phyloP scores from a whole-genome alignment of 2,888 invertebrate genomes.

The Parthenolecanium corni region DNA sequence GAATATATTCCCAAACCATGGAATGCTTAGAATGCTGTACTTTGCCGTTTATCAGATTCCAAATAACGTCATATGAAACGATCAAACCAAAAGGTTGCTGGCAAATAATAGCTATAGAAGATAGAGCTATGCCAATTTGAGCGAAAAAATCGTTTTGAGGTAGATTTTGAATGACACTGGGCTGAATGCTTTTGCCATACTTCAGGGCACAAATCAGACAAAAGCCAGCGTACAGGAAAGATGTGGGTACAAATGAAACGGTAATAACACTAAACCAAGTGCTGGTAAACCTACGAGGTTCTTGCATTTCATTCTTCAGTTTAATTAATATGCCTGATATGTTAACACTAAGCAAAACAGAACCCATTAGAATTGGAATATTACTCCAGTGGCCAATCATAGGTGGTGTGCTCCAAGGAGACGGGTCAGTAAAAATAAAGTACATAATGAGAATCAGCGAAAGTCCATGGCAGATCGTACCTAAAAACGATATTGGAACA shows the following conservation, averaged over 20 bases:
- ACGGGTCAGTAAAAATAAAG: conserved; percentile 58
- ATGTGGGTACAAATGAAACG: conserved; percentile 63
- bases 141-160: no score
- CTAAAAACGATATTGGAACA: conserved; percentile 79
- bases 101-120: conserved; percentile 45
- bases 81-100: conserved; percentile 90
- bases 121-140: no score
- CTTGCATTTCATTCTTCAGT: conserved; percentile 87
- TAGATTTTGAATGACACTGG: no score
- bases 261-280: conserved; percentile 75
- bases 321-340: conserved; percentile 77
- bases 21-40: conserved; percentile 34
- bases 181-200: conserved; percentile 53
- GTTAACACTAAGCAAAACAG: conserved; percentile 88
- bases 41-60: conserved; percentile 37
- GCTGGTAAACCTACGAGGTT: conserved; percentile 66
- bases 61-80: conserved; percentile 85
- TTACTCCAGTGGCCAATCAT: conserved; percentile 49
- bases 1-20: conserved; percentile 55
- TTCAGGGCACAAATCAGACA: conserved; percentile 84
- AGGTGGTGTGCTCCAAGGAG: conserved; percentile 49
- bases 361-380: conserved; percentile 88
- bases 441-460: conserved; percentile 55
- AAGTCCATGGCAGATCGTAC: no score
- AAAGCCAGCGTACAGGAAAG: conserved; percentile 68